These are phyloP conservation scores for Epizoanthus ramosus DNA, from an alignment of 92 coral and sea anemone species.

Conservation along the genomic window DNA sequence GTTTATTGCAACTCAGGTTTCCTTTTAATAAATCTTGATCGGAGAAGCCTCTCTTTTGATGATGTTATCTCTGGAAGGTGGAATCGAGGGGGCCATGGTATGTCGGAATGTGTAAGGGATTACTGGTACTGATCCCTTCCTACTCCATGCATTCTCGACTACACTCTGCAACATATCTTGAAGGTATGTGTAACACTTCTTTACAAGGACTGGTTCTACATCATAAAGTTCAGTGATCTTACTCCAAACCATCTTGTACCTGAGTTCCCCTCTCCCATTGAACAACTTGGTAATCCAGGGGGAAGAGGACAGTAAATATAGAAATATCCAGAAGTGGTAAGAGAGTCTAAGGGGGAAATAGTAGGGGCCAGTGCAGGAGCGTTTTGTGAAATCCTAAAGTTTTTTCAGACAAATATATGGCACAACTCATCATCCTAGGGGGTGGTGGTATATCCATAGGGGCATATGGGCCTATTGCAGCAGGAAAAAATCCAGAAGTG, in stretches of 20 bases:
- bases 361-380: too few species aligned
- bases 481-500: too few species aligned
- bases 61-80: neutral
- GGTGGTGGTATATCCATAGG: too few species aligned
- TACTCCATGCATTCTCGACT: neutral
- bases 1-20: too few species aligned
- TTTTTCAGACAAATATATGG: too few species aligned
- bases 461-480: too few species aligned
- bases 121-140: neutral
- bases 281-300: too few species aligned
- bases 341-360: too few species aligned
- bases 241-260: slow-evolving; percentile 45
- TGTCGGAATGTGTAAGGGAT: slow-evolving; percentile 8
- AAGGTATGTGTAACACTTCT: slow-evolving; percentile 34
- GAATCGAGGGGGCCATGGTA: neutral
- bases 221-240: slow-evolving; percentile 30
- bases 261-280: neutral
- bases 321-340: too few species aligned
- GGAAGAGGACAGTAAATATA: too few species aligned
- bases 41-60: slow-evolving; percentile 5
- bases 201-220: slow-evolving; percentile 42
- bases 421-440: too few species aligned
- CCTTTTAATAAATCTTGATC: neutral
- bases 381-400: too few species aligned
- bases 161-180: slow-evolving; percentile 8